Evolutionary conservation across 1,140 invertebrate species (phyloP), one percentile per base, ranked within the genome.

Genomic region (Cydia splendana): DNA sequence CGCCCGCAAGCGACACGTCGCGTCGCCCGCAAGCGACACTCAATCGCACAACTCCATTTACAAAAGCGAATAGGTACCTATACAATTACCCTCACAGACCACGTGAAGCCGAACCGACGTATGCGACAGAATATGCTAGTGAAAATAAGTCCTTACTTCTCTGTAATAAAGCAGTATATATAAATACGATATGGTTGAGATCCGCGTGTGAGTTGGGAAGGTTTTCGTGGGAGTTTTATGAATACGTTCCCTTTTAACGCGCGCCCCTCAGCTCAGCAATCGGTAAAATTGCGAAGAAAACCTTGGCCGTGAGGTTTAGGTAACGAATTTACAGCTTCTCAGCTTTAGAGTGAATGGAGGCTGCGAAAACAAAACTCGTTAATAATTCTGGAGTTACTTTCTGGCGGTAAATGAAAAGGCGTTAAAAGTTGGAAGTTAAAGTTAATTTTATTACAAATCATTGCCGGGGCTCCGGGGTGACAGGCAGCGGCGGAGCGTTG

Each of bases 251-350:
- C 34, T 20, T 71, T 45, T 42, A 71, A 71, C 67, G 30, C 28
- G 20, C 20, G 20, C 67, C 67, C 13, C 6, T 24, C 9, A 38
- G 67, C 6, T 24, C 9, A 38, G 67, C n/a, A 42, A 69, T 71
- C 28, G 30, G 38, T 9, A 12, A 18, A 38, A 71, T 45, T 18
- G 30, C 34, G n/a, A n/a, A 34, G 30, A 18, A 65, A 42, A 71
- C 67, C 67, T 42, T 71, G 30, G 34, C 67, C 67, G 30, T 45
- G 30, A 71, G 67, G 65, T 34, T 34, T 67, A 62, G 18, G 67
- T 71, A 71, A 38, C 67, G 18, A 71, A 71, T 71, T 45, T 71
- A 71, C 67, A 71, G 67, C 30, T 71, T 45, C 45, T 45, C 67
- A 71, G 67, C 30, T 42, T 42, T 45, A 18, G 18, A 71, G n/a